These are phyloP conservation scores for Oreochromis niloticus DNA, from an alignment of 2,113 vertebrate species.

Conservation along the genomic window DNA sequence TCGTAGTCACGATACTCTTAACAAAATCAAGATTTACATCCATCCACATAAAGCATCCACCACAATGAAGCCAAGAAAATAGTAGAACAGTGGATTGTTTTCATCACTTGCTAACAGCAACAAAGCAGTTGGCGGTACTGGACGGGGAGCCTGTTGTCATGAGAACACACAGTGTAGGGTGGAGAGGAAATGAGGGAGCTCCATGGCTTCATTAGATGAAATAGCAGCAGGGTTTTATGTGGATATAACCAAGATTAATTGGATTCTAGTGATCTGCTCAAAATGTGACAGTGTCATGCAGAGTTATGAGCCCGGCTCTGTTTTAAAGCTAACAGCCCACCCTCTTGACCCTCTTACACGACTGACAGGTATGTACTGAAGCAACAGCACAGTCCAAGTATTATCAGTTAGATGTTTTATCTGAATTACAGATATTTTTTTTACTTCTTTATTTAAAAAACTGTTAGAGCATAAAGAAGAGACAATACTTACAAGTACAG, in stretches of 20 bases:
- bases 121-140: slow-evolving; percentile 49
- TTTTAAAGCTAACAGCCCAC: not conserved
- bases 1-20: slow-evolving; percentile 4
- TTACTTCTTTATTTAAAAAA: not conserved
- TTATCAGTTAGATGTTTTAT: not conserved
- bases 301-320: slow-evolving; percentile 30
- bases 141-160: slow-evolving; percentile 59
- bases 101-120: slow-evolving; percentile 26
- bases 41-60: not conserved
- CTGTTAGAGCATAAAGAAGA: not conserved
- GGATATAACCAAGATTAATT: slow-evolving; percentile 63
- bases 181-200: slow-evolving; percentile 6
- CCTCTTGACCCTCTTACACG: not conserved
- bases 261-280: slow-evolving; percentile 48
- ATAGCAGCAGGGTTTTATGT: slow-evolving; percentile 56
- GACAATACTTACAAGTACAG: not conserved
- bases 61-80: slow-evolving; percentile 8
- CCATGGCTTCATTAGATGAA: slow-evolving; percentile 53
- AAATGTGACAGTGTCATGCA: slow-evolving; percentile 52
- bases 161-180: slow-evolving; percentile 41
- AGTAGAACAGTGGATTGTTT: slow-evolving; percentile 16
- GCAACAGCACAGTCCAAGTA: not conserved
- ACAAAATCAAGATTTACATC: slow-evolving; percentile 12
- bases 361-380: not conserved
- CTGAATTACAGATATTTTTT: not conserved